Evolutionary conservation across 2,113 vertebrate genomes (phyloP).

Genomic region (Synodontis membranacea): DNA sequence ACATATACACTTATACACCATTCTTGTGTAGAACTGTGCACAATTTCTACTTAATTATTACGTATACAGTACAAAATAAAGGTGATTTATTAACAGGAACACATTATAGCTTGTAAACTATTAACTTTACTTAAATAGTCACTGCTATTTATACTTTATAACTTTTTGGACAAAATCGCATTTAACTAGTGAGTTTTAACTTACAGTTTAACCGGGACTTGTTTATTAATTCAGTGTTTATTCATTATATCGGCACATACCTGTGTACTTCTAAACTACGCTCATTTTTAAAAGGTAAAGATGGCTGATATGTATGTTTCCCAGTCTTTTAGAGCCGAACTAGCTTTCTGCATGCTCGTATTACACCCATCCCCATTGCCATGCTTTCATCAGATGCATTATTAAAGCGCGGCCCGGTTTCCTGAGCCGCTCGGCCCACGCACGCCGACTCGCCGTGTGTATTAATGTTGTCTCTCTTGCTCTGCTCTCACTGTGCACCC

Average conservation of each 20-base stretch:
- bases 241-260: conserved; percentile 22
- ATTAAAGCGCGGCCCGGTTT: conserved; percentile 26
- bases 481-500: conserved; percentile 64
- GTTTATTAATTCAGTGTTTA: neutral
- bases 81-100: neutral
- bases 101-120: neutral
- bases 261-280: neutral
- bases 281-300: neutral
- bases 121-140: no score
- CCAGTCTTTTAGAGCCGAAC: neutral
- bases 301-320: neutral
- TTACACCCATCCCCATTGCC: conserved; percentile 19
- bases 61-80: no score
- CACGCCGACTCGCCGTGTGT: conserved; percentile 27
- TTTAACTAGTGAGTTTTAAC: neutral
- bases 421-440: neutral
- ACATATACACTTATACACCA: neutral
- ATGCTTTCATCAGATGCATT: conserved; percentile 35
- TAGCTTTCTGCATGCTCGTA: conserved; percentile 10
- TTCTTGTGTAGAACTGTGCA: neutral
- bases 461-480: conserved; percentile 61
- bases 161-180: neutral
- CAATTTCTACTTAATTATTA: neutral
- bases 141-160: no score
- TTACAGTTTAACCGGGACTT: neutral